Evolutionary conservation across 2,113 vertebrate species (phyloP), one percentile per base, ranked within the genome.

Genomic region (Ophthalmolycus amberensis): DNA sequence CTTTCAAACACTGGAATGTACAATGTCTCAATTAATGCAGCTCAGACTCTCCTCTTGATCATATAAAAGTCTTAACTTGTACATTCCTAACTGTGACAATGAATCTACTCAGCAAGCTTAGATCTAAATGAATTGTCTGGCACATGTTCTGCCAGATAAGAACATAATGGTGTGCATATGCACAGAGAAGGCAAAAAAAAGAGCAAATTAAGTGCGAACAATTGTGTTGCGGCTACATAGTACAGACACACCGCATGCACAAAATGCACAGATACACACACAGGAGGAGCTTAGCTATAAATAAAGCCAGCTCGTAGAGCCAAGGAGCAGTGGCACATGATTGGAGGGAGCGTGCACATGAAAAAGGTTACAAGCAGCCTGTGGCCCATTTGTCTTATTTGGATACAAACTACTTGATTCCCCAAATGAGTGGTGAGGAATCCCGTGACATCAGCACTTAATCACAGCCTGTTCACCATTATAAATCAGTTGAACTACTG

Each of bases 401-500:
- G 84, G 91, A 88, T 92, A 89, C 92, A 89, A 90, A 91, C 90
- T 85, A 91, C 90, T 94, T 94, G 94, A 95, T 95, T 94, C 92
- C 90, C 92, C 93, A 93, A 94, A 94, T 86, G 91, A 94, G 94
- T 89, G 82, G 84, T 91, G 94, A 94, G 93, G 89, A 93, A 92
- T 91, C 86, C 80, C 54, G 40, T 71, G 92, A 92, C 93, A 91
- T 91, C 90, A 85, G 86, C 89, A 90, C 93, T 96, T 95, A 86
- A 95, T 95, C 94, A 95, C 82, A 42, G 76, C 87, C 77, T 68
- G 84, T 52, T 93, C 91, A 68, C 93, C 89, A 94, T 95, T 95
- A 96, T 96, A 95, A 96, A 96, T 95, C 94, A 95, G 93, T 95
- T 95, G 93, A 95, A 94, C 94, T 91, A 82, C 91, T 90, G 94